Conservation (phyloP, 1,140 invertebrate species). For the Drosophila sulfurigaster region DNA sequence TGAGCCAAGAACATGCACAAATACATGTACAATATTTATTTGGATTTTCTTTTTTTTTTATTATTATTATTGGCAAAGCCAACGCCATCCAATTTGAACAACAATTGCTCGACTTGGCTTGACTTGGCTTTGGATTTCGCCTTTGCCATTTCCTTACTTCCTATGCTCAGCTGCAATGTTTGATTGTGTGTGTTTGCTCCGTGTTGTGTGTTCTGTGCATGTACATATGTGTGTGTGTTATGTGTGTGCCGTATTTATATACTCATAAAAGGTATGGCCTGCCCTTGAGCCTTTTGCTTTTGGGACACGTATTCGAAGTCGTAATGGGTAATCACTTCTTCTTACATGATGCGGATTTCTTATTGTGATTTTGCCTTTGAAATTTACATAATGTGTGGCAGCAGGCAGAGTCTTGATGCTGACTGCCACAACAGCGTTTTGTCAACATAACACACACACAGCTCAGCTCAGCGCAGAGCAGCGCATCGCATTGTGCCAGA, state of each 20-base stretch:
- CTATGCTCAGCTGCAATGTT: slow-evolving; percentile 16
- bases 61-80: slow-evolving; percentile 41
- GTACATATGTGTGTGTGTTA: slow-evolving; percentile 3
- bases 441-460: slow-evolving; percentile 45
- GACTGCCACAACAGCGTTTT: slow-evolving; percentile 57
- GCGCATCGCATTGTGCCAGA: slow-evolving; percentile 5
- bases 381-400: slow-evolving; percentile 69
- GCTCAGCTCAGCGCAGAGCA: neutral
- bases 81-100: slow-evolving; percentile 48
- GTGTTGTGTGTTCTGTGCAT: slow-evolving; percentile 8
- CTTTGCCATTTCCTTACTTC: slow-evolving; percentile 9
- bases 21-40: slow-evolving; percentile 3
- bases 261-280: slow-evolving; percentile 45
- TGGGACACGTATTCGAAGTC: slow-evolving; percentile 34
- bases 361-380: slow-evolving; percentile 67
- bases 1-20: neutral
- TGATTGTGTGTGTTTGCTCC: neutral
- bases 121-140: slow-evolving; percentile 29
- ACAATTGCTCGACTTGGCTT: slow-evolving; percentile 50
- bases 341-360: slow-evolving; percentile 57
- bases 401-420: slow-evolving; percentile 40
- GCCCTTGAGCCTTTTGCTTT: slow-evolving; percentile 41
- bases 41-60: slow-evolving; percentile 2
- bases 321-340: slow-evolving; percentile 52
- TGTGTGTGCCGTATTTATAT: slow-evolving; percentile 20